Evolutionary conservation across 2,888 invertebrate species (phyloP).

Genomic region (Caenorhabditis japonica): DNA sequence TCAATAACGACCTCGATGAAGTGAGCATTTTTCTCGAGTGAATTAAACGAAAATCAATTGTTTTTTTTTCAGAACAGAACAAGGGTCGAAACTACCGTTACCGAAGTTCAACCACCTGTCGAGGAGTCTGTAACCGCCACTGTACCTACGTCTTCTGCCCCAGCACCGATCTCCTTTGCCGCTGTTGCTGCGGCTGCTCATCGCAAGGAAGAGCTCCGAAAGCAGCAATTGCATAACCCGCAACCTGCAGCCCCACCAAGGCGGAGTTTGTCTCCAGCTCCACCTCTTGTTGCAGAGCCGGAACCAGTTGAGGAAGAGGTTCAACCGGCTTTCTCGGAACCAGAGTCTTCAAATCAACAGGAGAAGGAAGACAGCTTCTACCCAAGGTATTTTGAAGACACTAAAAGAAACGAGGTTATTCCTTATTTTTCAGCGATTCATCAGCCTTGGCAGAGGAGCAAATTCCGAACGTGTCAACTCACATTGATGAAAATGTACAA

Average conservation of each 20-base stretch:
- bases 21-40: slow-evolving; percentile 14
- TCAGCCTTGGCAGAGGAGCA: slow-evolving; percentile 43
- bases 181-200: slow-evolving; percentile 62
- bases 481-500: slow-evolving; percentile 47
- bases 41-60: neutral
- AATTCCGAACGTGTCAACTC: slow-evolving; percentile 39
- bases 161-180: slow-evolving; percentile 63
- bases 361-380: slow-evolving; percentile 40
- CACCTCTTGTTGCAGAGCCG: slow-evolving; percentile 13
- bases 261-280: slow-evolving; percentile 46
- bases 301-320: slow-evolving; percentile 29
- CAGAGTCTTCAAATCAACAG: slow-evolving; percentile 35
- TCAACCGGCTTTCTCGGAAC: slow-evolving; percentile 24
- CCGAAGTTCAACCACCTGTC: slow-evolving; percentile 43
- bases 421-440: slow-evolving; percentile 24
- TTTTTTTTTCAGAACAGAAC: slow-evolving; percentile 40
- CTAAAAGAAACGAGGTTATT: too few relatives aligned
- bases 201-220: slow-evolving; percentile 53
- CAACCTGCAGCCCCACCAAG: slow-evolving; percentile 32
- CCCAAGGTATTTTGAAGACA: slow-evolving; percentile 25
- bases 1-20: slow-evolving; percentile 42
- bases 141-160: slow-evolving; percentile 48
- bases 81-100: slow-evolving; percentile 42
- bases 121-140: slow-evolving; percentile 49
- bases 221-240: slow-evolving; percentile 36